Percentiles rank a stretch among this genome's conserved stretches.
Conservation (phyloP, 1,140 invertebrate genomes). For the Pararge aegeria region DNA sequence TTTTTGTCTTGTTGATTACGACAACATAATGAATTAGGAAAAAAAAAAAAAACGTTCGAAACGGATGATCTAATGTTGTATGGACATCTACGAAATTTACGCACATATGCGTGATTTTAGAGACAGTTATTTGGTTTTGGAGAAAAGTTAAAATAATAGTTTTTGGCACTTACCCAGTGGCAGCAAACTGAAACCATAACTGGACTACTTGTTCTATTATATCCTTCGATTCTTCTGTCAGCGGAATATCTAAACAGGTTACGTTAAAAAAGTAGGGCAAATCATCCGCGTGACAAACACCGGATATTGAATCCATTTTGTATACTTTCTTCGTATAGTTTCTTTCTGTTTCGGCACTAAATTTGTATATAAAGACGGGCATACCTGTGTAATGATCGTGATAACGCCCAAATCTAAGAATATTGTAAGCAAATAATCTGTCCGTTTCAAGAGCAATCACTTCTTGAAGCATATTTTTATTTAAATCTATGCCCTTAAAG, state of each 20-base stretch:
- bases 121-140: too few species aligned
- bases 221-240: slow-evolving; percentile 47
- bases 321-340: slow-evolving; percentile 60
- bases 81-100: too few species aligned
- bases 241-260: slow-evolving; percentile 50
- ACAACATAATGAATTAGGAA: too few species aligned
- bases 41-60: too few species aligned
- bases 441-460: slow-evolving; percentile 52
- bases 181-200: slow-evolving; percentile 62
- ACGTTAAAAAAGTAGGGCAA: slow-evolving; percentile 62
- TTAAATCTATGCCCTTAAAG: slow-evolving; percentile 45
- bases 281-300: slow-evolving; percentile 69
- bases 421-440: slow-evolving; percentile 57
- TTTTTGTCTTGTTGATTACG: too few species aligned
- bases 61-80: too few species aligned
- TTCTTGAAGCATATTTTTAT: slow-evolving; percentile 41
- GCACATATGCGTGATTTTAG: too few species aligned
- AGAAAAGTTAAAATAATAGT: background rate
- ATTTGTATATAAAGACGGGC: slow-evolving; percentile 63
- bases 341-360: slow-evolving; percentile 58
- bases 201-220: slow-evolving; percentile 49
- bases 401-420: slow-evolving; percentile 53
- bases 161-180: slow-evolving; percentile 49
- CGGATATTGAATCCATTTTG: slow-evolving; percentile 54
- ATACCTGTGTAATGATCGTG: slow-evolving; percentile 33